Percentiles rank a stretch among this genome's conserved stretches.
phyloP scores from a whole-genome alignment of 2,888 invertebrate species.

The Apamea epomidion region DNA sequence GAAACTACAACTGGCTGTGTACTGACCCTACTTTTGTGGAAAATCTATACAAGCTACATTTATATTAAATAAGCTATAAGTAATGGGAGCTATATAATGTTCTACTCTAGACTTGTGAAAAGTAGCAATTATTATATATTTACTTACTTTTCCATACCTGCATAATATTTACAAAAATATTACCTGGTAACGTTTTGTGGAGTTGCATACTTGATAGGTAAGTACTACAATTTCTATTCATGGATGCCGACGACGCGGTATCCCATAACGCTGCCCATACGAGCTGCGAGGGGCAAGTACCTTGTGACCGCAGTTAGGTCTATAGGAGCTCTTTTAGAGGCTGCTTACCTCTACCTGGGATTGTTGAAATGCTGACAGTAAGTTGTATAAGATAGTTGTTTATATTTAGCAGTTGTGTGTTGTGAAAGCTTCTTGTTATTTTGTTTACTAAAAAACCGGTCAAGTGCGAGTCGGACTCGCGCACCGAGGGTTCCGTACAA shows the following conservation, averaged over 20 bases:
- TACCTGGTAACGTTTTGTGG: not conserved
- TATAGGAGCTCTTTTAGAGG: not conserved
- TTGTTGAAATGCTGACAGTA: not conserved
- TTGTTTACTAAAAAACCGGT: not conserved
- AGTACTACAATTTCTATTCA: conserved; percentile 1
- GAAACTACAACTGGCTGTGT: not conserved
- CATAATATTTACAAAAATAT: conserved; percentile 5
- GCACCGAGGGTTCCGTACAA: no score
- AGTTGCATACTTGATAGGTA: not conserved
- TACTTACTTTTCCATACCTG: not conserved
- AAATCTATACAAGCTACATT: not conserved
- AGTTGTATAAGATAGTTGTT: not conserved
- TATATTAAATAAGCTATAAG: not conserved
- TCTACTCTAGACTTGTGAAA: not conserved
- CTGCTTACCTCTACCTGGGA: not conserved
- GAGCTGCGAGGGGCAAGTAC: not conserved
- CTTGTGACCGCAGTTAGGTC: not conserved
- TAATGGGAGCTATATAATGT: not conserved
- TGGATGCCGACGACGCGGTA: not conserved
- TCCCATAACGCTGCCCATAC: not conserved
- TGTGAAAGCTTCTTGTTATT: not conserved
- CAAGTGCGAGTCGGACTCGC: no score
- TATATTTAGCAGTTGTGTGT: not conserved
- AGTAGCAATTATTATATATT: not conserved
- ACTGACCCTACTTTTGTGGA: not conserved